Base-by-base conservation (phyloP, 2,113 vertebrate species). In the Apeltes quadracus region DNA sequence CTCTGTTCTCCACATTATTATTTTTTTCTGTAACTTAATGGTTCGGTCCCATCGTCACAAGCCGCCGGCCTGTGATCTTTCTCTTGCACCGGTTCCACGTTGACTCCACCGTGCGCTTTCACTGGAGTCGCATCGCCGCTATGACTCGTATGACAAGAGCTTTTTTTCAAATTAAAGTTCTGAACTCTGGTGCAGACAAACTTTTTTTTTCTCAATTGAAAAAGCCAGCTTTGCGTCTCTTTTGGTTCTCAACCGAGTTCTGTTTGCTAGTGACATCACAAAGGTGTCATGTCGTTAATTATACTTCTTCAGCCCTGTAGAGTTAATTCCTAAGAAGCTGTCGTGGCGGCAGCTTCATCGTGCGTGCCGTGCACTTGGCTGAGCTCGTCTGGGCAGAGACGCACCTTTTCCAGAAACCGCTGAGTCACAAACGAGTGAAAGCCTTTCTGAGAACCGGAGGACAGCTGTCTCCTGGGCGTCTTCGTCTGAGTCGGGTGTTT, bases 371-470 rank as follows among this genome's bases (percentile, higher is more conserved):
- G 32, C 73, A 29, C 54, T 2, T 44, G 23, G 10, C 18, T 53
- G 18, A 56, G 54, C 80, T 71, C 80, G 82, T 75, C 72, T n/a
- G 72, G 57, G 65, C 74, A 80, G 64, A 86, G n/a, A 18, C 39
- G 18, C 38, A 18, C 50, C 23, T 14, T 4, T 69, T 58, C 76
- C 2, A 20, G 50, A 46, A 64, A 20, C 20, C 0, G 3, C 75
- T 86, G 67, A 88, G 64, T 88, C 84, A 85, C 46, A 20, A 75
- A 22, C 51, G 69, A 73, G 25, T 65, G 18, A 83, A 79, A 7
- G 5, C 10, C 9, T 13, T 70, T 43, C 55, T 15, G 4, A 39
- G 58, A 1, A 65, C 27, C 14, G 39, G 69, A 72, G 67, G 27
- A 29, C 58, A 82, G 77, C 68, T 53, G 50, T 51, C 48, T 39